Conservation (phyloP, 64 coral and sea anemone species). For the Montipora capricornis region DNA sequence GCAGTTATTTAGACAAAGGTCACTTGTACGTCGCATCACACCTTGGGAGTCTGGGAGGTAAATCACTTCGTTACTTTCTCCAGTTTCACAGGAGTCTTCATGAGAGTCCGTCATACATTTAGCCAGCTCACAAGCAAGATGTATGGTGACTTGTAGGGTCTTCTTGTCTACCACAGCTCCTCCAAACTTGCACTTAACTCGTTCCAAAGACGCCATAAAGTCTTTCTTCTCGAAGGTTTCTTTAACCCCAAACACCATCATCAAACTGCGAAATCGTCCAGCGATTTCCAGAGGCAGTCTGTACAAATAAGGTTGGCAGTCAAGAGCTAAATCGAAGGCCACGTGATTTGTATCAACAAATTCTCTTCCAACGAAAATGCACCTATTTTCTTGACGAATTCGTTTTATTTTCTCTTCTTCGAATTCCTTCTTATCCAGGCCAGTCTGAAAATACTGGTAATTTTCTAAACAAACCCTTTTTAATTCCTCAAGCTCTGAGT, state of each 20-base stretch:
- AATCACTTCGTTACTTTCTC: neutral
- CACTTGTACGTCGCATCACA: constrained; percentile 24
- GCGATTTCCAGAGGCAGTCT: constrained; percentile 9
- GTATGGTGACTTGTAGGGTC: constrained; percentile 7
- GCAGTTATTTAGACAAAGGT: constrained; percentile 76
- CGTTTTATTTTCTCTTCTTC: neutral
- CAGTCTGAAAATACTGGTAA: constrained; percentile 60
- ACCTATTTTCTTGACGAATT: neutral
- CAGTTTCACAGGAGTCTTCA: neutral
- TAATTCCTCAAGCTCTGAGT: neutral
- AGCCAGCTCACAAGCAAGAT: constrained; percentile 32
- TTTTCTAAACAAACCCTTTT: constrained; percentile 20
- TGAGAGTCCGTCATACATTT: neutral
- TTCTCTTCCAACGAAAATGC: neutral
- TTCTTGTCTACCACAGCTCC: constrained; percentile 14
- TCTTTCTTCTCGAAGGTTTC: constrained; percentile 55
- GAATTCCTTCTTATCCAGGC: neutral
- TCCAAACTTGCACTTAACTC: constrained; percentile 6
- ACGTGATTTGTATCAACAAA: constrained; percentile 58
- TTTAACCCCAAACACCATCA: constrained; percentile 52
- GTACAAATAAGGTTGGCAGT: constrained; percentile 60
- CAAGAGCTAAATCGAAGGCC: constrained; percentile 20
- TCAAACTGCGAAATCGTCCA: constrained; percentile 47
- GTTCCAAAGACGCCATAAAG: constrained; percentile 4
- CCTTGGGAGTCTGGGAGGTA: constrained; percentile 63